Evolutionary conservation across 2,797 vertebrate genomes (phyloP).

Genomic region (Serranus cabrilla): DNA sequence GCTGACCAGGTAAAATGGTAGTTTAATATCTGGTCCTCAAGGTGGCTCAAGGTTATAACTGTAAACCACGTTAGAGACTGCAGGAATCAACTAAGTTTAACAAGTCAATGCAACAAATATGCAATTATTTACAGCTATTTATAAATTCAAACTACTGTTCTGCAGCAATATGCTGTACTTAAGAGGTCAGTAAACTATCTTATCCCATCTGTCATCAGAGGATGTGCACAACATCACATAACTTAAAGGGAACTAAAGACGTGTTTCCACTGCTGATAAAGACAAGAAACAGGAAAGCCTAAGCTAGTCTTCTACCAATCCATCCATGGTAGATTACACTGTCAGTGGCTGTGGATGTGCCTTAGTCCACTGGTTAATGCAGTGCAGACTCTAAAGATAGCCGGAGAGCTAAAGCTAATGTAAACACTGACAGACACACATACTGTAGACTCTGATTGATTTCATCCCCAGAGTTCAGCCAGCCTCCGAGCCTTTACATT

Average conservation of each 20-base stretch:
- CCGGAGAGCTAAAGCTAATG: neutral
- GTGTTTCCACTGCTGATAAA: neutral
- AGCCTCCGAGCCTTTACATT: neutral
- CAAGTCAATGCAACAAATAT: neutral
- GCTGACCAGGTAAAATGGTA: neutral
- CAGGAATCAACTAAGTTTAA: neutral
- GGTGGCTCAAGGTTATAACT: neutral
- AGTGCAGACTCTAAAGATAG: neutral
- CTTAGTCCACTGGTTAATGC: neutral
- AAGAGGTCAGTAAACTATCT: neutral
- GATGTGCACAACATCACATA: neutral
- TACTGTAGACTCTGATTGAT: slow-evolving; percentile 1
- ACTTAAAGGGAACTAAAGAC: neutral
- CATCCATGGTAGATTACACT: neutral
- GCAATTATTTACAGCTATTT: neutral
- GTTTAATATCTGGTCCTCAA: neutral
- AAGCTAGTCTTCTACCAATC: neutral
- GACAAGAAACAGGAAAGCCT: neutral
- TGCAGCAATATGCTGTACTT: neutral
- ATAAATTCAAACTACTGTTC: neutral
- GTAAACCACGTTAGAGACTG: neutral
- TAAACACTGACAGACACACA: slow-evolving; percentile 16
- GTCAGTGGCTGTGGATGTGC: neutral
- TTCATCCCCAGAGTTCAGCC: slow-evolving; percentile 12
- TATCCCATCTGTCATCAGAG: slow-evolving; percentile 3